Percentiles rank a stretch among this genome's conserved stretches.
Conservation (phyloP, 2,113 vertebrate genomes). For the Abramis brama region DNA sequence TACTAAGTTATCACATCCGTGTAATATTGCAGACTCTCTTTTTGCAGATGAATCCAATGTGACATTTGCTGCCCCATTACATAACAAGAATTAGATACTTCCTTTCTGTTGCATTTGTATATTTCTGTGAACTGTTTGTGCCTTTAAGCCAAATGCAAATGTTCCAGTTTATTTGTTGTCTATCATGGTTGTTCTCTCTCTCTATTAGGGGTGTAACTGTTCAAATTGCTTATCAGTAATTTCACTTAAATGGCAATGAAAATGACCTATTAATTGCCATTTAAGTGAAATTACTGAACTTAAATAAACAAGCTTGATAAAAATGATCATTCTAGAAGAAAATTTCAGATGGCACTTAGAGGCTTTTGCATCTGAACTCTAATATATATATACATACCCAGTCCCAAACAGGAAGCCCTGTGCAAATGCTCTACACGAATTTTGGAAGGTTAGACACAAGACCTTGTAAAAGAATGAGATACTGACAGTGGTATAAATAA, state of each 20-base stretch:
- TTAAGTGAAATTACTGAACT: no score
- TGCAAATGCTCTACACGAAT: background rate
- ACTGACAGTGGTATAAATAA: slow-evolving; percentile 17
- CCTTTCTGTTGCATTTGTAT: background rate
- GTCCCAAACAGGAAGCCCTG: background rate
- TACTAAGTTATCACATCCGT: background rate
- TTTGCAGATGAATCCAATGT: slow-evolving; percentile 10
- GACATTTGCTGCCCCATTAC: slow-evolving; percentile 5
- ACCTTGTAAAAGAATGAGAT: slow-evolving; percentile 21
- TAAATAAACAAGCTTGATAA: no score
- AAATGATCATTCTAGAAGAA: no score
- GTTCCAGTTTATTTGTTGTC: background rate
- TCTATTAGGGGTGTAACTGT: background rate
- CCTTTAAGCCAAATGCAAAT: slow-evolving; percentile 26
- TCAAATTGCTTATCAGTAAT: no score
- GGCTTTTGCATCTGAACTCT: no score
- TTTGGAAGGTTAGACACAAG: background rate
- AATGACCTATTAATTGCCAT: no score
- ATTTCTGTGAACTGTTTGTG: background rate
- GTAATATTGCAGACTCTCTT: background rate
- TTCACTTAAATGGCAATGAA: no score
- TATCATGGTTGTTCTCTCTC: background rate
- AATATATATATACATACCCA: background rate
- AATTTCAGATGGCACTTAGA: no score
- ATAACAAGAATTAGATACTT: slow-evolving; percentile 34